Evolutionary conservation across 2,888 invertebrate species (phyloP), one percentile per base, ranked within the genome.

Genomic region (Scaptomyza caliginosa): DNA sequence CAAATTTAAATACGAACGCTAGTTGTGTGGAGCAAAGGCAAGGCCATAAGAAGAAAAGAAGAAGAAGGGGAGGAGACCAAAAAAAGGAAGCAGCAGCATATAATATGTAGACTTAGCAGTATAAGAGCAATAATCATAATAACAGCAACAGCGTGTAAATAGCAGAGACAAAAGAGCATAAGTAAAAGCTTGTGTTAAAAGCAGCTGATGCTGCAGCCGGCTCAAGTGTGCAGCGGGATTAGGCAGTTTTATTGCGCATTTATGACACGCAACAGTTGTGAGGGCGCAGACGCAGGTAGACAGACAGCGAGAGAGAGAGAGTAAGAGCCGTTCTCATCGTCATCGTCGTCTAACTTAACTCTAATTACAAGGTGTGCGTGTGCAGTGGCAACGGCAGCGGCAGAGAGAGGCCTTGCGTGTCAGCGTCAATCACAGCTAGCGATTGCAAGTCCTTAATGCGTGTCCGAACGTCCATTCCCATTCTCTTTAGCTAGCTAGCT

Each of bases 191-290:
- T 40, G 23, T 52, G 49, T 54, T 43, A 59, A 19, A 16, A 49
- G 34, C 75, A 75, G 75, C 77, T 81, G 80, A 79, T 73, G 72
- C 76, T 69, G 66, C 63, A 63, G 73, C 59, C 59, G 57, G 57
- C 60, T 62, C 51, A 68, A 62, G 54, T 50, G 65, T 54, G 65
- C 65, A 74, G 21, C 26, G 75, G 71, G 84, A 80, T 84, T 81
- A 77, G 60, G 24, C 55, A 43, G 50, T 72, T 85, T 84, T 80
- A 84, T 77, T 68, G 70, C 71, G 65, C 77, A 76, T 78, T 78
- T 79, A 78, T 79, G 80, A 49, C 74, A 77, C 60, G 84, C 80
- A 79, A 79, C 84, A 80, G 77, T 83, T 80, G 84, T 32, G 45
- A 43, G 57, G 16, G 38, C 34, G 64, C 54, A 50, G 48, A 49